Conservation (phyloP, 2,797 vertebrate species). For the Helostoma temminkii region DNA sequence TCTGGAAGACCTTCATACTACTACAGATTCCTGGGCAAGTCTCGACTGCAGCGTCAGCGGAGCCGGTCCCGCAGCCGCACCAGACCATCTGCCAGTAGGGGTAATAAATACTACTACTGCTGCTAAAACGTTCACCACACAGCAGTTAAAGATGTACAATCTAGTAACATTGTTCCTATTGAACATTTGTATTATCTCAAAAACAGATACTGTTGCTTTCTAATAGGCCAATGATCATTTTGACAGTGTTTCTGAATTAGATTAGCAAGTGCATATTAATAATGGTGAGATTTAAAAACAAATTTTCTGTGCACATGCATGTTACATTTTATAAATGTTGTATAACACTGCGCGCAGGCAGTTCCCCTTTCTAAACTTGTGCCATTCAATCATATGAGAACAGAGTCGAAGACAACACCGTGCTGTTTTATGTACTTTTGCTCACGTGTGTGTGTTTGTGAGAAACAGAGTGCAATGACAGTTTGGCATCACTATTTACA, state of each 20-base stretch:
- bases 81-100: constrained; percentile 88
- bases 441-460: constrained; percentile 3
- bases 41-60: constrained; percentile 95
- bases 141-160: constrained; percentile 7
- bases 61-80: constrained; percentile 96
- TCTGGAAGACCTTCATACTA: constrained; percentile 96
- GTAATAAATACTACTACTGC: constrained; percentile 80
- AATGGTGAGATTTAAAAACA: neutral
- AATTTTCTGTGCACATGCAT: neutral
- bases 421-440: constrained; percentile 7
- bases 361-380: constrained; percentile 6
- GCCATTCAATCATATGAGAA: constrained; percentile 5
- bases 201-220: neutral
- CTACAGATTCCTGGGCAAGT: constrained; percentile 95
- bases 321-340: neutral
- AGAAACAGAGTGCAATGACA: constrained; percentile 43
- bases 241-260: constrained; percentile 10
- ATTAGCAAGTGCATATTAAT: constrained; percentile 4
- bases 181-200: neutral
- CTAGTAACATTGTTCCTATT: neutral
- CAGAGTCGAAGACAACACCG: neutral
- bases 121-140: constrained; percentile 15
- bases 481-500: constrained; percentile 61
- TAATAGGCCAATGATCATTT: neutral
- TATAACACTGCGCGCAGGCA: neutral